Evolutionary conservation across 2,797 vertebrate species (phyloP), one percentile per base, ranked within the genome.

Genomic region (Acrocephalus scirpaceus): DNA sequence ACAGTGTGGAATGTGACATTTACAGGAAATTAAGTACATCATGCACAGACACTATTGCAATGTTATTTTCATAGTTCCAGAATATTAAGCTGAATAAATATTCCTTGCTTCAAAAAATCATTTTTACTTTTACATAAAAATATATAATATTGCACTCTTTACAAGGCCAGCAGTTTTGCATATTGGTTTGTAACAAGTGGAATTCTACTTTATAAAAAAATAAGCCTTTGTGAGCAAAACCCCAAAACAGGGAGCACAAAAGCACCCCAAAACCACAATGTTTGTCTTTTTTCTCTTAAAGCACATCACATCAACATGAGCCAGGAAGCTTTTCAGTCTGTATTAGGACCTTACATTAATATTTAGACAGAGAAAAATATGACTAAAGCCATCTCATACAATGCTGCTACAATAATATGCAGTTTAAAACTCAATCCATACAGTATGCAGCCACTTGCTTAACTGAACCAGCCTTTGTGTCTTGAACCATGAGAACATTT

Each of bases 71-170:
- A 93, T 93, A 96, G 79, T 87, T 95, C 88, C 94, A 97, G 86
- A 95, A 78, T 48, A 69, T 95, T 97, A 97, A 96, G 97, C 97
- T 97, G 93, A 98, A 98, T 98, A 98, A 98, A 98, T 98, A 98
- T 81, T 96, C 90, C 91, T 97, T 93, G 92, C 86, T 92, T 89
- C 95, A 92, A 96, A 94, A 96, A 93, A 67, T 94, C 65, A 71
- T 91, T 93, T 97, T 95, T 87, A 92, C 84, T 96, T 97, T 96
- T 96, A 98, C 98, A 96, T 96, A 98, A 98, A 98, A 98, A 98
- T 98, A 98, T 97, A 98, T 96, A 97, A 97, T 98, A 98, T 98
- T 98, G 97, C 96, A 98, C 97, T 97, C 94, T 97, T 97, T 95
- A 97, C 95, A 97, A 97, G 96, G 97, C 93, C 95, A 96, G 93